Base-by-base conservation (phyloP, 2,797 vertebrate species). In the Hozukius guyotensis region DNA sequence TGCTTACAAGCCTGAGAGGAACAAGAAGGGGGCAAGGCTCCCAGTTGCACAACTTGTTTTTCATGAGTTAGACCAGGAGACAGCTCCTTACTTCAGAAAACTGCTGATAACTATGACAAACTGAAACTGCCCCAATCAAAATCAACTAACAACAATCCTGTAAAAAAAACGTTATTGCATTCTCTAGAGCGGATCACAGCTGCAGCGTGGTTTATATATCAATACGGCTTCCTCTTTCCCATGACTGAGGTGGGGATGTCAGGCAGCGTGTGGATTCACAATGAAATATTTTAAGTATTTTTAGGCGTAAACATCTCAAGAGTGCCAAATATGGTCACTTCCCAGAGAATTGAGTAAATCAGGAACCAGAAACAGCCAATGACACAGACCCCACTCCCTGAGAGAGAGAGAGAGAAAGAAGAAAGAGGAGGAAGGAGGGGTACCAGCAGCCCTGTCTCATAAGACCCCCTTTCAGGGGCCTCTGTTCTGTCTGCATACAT, bases 21-120 rank as follows among this genome's bases (percentile, higher is more conserved):
- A 89, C 86, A 83, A 85, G 88, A 76, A 91, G 89, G 91, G 89
- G 92, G 87, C 82, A 85, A 73, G 86, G 64, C 88, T 84, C 83
- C 69, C 81, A 83, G 86, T 94, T 93, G 92, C 93, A 93, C 93
- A 94, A 95, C 92, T 89, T 93, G 89, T 94, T 94, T 93, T 92
- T 88, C 79, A 34, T 71, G 12, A 87, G 86, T 87, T 78, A 53
- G 67, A 86, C 81, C 76, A 75, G 88, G 76, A 92, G 85, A 93
- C 88, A 85, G 82, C 86, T 86, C 81, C 88, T 88, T 91, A 82
- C 87, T 84, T 89, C 77, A 91, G 78, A 92, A 86, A 88, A 83
- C 66, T 55, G 34, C 67, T 74, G 87, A 90, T 90, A 85, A 89
- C 77, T 65, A 68, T 20, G 83, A 81, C 85, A 85, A 85, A 65